A percentile compares a stretch with the other conserved stretches of the same genome.
Conservation (phyloP, 2,888 invertebrate species). For the Anaspis maculata region DNA sequence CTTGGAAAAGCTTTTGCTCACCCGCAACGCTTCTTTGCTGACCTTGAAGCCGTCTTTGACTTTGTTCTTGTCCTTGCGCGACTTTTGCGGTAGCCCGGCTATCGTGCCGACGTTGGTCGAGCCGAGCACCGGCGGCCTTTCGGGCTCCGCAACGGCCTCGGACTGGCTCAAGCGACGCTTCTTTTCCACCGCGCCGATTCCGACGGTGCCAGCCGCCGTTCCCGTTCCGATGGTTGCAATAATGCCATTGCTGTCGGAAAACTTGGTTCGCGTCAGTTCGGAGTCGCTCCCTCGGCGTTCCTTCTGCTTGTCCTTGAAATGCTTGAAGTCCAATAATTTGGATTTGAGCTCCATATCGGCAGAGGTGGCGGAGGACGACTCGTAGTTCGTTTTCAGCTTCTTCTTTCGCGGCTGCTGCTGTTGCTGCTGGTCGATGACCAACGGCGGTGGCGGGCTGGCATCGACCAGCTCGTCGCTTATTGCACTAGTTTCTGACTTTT, state of each 20-base stretch:
- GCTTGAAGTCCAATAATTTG: slow-evolving; percentile 28
- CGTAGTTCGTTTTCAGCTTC: slow-evolving; percentile 29
- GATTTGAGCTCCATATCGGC: slow-evolving; percentile 19
- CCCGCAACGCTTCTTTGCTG: slow-evolving; percentile 38
- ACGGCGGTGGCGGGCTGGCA: too few species aligned
- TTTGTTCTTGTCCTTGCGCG: slow-evolving; percentile 33
- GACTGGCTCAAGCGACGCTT: slow-evolving; percentile 55
- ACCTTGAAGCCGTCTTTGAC: slow-evolving; percentile 35
- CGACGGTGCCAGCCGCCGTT: not conserved
- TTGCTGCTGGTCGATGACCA: too few species aligned
- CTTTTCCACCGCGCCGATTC: slow-evolving; percentile 44
- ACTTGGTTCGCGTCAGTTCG: slow-evolving; percentile 37
- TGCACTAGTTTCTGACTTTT: slow-evolving; percentile 9
- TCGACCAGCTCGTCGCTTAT: slow-evolving; percentile 6
- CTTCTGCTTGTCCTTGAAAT: slow-evolving; percentile 38
- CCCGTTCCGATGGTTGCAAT: not conserved
- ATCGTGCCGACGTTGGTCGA: slow-evolving; percentile 65
- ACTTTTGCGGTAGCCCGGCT: slow-evolving; percentile 41
- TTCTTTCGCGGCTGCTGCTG: not conserved
- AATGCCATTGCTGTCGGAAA: slow-evolving; percentile 51
- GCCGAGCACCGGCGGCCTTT: slow-evolving; percentile 44
- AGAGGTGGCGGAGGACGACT: not conserved
- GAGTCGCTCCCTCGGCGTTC: slow-evolving; percentile 48
- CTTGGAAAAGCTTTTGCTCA: slow-evolving; percentile 51
- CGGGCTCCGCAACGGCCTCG: slow-evolving; percentile 26